Percentiles rank a stretch among this genome's conserved stretches.
Evolutionary conservation across 2,888 invertebrate genomes (phyloP).

Genomic region (Druceiella hillmani): DNA sequence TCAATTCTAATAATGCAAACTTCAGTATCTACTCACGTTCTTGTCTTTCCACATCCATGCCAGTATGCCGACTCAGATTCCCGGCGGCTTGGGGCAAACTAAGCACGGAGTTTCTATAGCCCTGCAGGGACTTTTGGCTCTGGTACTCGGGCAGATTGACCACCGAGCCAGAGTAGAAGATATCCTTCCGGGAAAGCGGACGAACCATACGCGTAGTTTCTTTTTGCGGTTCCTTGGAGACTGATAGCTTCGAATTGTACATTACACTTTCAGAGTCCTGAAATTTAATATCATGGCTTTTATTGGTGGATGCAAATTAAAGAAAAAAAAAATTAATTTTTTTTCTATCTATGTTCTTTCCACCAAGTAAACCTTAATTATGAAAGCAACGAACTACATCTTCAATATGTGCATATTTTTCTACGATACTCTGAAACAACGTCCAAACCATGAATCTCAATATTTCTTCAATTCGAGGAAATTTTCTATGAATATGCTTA

Average conservation of each 20-base stretch:
- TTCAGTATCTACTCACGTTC: slow-evolving; percentile 56
- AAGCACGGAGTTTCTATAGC: slow-evolving; percentile 87
- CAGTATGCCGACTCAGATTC: slow-evolving; percentile 55
- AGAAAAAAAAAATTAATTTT: too few relatives aligned
- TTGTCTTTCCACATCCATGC: slow-evolving; percentile 55
- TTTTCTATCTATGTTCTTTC: too few relatives aligned
- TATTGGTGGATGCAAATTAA: too few relatives aligned
- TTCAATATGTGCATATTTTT: too few relatives aligned
- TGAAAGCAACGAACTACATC: too few relatives aligned
- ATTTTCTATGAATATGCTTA: too few relatives aligned
- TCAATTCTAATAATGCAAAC: too few relatives aligned
- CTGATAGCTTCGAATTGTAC: slow-evolving; percentile 63
- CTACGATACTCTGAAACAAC: too few relatives aligned
- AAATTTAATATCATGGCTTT: too few relatives aligned
- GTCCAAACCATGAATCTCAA: too few relatives aligned
- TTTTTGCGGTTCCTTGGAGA: slow-evolving; percentile 47
- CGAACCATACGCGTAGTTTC: slow-evolving; percentile 66
- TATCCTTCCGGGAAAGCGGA: slow-evolving; percentile 91
- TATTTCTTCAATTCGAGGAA: too few relatives aligned
- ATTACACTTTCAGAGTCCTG: slow-evolving; percentile 65
- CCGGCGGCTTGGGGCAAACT: slow-evolving; percentile 70
- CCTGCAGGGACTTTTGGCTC: slow-evolving; percentile 84
- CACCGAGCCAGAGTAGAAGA: slow-evolving; percentile 96
- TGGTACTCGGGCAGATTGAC: slow-evolving; percentile 89
- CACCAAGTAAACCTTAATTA: too few relatives aligned